These are phyloP conservation scores for Drosophila guanche DNA, from an alignment of 1,140 invertebrate genomes.

Conservation along the genomic window DNA sequence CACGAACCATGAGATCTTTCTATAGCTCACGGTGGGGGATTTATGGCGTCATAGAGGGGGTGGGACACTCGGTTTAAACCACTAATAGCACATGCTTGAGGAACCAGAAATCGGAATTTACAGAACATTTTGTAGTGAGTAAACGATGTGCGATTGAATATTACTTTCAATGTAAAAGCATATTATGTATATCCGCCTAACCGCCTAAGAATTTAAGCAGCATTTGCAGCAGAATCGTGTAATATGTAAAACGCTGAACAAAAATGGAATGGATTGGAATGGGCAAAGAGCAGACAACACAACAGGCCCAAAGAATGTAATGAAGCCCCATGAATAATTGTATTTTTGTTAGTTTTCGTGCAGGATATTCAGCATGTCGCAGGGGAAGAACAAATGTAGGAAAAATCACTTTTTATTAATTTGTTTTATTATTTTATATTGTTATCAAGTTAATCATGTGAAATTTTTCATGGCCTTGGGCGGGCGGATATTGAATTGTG, in stretches of 20 bases:
- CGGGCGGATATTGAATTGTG: slow-evolving; percentile 33
- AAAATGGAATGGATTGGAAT: background rate
- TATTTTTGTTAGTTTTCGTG: slow-evolving; percentile 28
- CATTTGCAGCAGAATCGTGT: slow-evolving; percentile 20
- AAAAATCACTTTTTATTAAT: slow-evolving; percentile 76
- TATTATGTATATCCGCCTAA: slow-evolving; percentile 45
- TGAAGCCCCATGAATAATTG: slow-evolving; percentile 51
- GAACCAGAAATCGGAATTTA: slow-evolving; percentile 64
- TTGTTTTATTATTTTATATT: slow-evolving; percentile 82
- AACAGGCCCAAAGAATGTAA: slow-evolving; percentile 63
- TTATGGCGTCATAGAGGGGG: slow-evolving; percentile 22
- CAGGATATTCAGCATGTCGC: slow-evolving; percentile 13
- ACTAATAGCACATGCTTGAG: slow-evolving; percentile 73
- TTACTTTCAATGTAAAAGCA: slow-evolving; percentile 63
- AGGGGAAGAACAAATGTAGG: slow-evolving; percentile 64
- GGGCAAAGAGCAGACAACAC: slow-evolving; percentile 15
- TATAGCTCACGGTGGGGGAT: slow-evolving; percentile 21
- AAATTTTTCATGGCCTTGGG: slow-evolving; percentile 47
- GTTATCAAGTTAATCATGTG: slow-evolving; percentile 74
- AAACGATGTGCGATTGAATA: slow-evolving; percentile 64
- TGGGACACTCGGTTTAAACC: slow-evolving; percentile 7
- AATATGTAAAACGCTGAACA: slow-evolving; percentile 25
- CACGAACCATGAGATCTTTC: slow-evolving; percentile 15
- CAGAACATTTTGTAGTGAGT: slow-evolving; percentile 57
- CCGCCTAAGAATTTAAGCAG: slow-evolving; percentile 43